Evolutionary conservation across 2,113 vertebrate genomes (phyloP), one percentile per base, ranked within the genome.

Genomic region (Spermophilus dauricus): DNA sequence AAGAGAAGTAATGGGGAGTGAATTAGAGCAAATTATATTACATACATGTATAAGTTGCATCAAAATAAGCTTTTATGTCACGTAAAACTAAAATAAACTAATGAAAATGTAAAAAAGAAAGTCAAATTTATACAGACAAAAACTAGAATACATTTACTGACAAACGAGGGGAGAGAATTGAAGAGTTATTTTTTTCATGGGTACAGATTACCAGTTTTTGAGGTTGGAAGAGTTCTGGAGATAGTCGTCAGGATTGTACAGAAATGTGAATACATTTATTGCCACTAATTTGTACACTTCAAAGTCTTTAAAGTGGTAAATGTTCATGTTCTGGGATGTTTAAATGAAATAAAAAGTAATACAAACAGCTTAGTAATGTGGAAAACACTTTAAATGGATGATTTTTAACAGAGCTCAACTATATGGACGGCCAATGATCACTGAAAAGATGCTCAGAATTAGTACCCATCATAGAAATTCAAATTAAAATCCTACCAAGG

Each of bases 121-220:
- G 16, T 67, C 4, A 78, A 30, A 11, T 56, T 77, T 45, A 9
- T 22, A 9, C 2, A 16, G n/a, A 34, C 26, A 39, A 11, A 56
- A 22, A 53, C 26, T 22, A 14, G 5, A 9, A 61, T 85, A 70
- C 1, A 4, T 5, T 53, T 51, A 32, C 10, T 53, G 16, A 22
- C 17, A 24, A 28, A 30, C 1, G 8, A 16, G 4, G 34, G 42
- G 2, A 5, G 12, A 39, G 48, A 56, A 56, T 28, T 6, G 24
- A 4, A 1, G 13, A 14, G 24, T 14, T 13, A 32, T 53, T 4
- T 3, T 53, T 63, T 22, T 20, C 14, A 18, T 18, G 48, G 0
- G 2, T 32, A 34, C 8, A 82, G 2, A 17, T 4, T 39, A 72
- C 20, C 30, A 42, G 4, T 13, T 56, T 32, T 18, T 20, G n/a